phyloP scores from a whole-genome alignment of 2,888 invertebrate genomes.

The Galerucella pusilla region DNA sequence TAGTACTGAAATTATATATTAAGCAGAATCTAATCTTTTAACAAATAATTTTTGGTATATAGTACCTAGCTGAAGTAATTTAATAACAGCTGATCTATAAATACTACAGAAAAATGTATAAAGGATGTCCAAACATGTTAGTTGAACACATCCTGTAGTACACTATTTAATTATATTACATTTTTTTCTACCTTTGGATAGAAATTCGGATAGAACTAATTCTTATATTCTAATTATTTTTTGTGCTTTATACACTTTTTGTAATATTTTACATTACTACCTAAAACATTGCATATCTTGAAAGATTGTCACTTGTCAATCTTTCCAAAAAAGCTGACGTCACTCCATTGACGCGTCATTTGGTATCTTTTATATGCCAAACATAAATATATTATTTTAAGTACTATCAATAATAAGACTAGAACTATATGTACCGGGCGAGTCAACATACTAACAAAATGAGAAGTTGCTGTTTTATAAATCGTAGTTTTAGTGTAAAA shows the following conservation, averaged over 20 bases:
- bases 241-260: slow-evolving; percentile 26
- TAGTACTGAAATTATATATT: not conserved
- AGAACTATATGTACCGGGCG: slow-evolving; percentile 46
- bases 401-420: slow-evolving; percentile 50
- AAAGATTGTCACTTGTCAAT: slow-evolving; percentile 28
- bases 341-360: slow-evolving; percentile 25
- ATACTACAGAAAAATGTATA: not conserved
- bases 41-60: slow-evolving; percentile 10
- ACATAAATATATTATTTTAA: slow-evolving; percentile 44
- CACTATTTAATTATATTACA: not conserved
- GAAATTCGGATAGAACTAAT: slow-evolving; percentile 13
- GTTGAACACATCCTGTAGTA: not conserved
- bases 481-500: slow-evolving; percentile 1
- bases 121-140: not conserved
- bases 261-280: slow-evolving; percentile 12
- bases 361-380: slow-evolving; percentile 43
- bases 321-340: slow-evolving; percentile 21
- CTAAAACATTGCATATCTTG: slow-evolving; percentile 23
- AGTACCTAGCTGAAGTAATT: slow-evolving; percentile 14
- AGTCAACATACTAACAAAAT: not conserved
- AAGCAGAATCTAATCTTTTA: not conserved
- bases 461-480: not conserved
- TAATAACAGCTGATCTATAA: slow-evolving; percentile 9
- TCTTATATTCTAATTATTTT: slow-evolving; percentile 7
- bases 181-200: slow-evolving; percentile 13